A percentile compares a stretch with the other conserved stretches of the same genome.
These are phyloP conservation scores for Scomber scombrus DNA, from an alignment of 2,113 vertebrate genomes.

Conservation along the genomic window DNA sequence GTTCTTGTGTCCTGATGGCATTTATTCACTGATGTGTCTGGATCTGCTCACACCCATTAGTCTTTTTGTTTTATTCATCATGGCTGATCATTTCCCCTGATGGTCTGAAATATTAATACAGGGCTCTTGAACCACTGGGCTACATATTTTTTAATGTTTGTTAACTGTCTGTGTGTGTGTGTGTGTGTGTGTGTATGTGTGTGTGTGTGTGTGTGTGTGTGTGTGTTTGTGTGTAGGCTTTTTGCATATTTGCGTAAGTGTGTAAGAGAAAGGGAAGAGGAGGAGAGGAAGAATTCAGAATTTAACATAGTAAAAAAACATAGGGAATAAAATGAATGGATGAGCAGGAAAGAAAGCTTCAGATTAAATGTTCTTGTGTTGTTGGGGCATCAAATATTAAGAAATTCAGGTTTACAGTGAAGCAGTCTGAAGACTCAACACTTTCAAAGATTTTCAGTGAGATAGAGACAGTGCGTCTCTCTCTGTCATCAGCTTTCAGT, in stretches of 20 bases:
- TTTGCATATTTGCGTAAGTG: background rate
- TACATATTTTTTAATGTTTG: slow-evolving; percentile 44
- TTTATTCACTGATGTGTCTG: slow-evolving; percentile 46
- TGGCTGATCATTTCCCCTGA: slow-evolving; percentile 58
- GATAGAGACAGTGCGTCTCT: slow-evolving; percentile 7
- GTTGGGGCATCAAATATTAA: slow-evolving; percentile 88
- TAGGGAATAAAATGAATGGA: slow-evolving; percentile 65
- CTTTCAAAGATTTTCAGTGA: slow-evolving; percentile 13
- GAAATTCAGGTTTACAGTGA: slow-evolving; percentile 72
- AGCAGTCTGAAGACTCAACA: slow-evolving; percentile 19
- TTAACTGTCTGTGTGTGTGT: slow-evolving; percentile 38
- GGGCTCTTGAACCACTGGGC: slow-evolving; percentile 57
- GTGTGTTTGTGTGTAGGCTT: background rate
- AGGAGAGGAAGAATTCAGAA: background rate
- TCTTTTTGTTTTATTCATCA: slow-evolving; percentile 73
- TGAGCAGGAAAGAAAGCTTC: slow-evolving; percentile 9
- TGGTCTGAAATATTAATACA: slow-evolving; percentile 83
- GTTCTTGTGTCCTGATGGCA: slow-evolving; percentile 25
- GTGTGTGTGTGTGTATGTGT: background rate
- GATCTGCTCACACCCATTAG: slow-evolving; percentile 57
- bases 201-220: slow-evolving; percentile 1
- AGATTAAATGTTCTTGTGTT: slow-evolving; percentile 81
- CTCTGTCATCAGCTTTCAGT: slow-evolving; percentile 32
- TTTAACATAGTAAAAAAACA: slow-evolving; percentile 16
- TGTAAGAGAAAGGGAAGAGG: background rate